Evolutionary conservation across 2,797 vertebrate species (phyloP), one percentile per base, ranked within the genome.

Genomic region (Bovichtus diacanthus): DNA sequence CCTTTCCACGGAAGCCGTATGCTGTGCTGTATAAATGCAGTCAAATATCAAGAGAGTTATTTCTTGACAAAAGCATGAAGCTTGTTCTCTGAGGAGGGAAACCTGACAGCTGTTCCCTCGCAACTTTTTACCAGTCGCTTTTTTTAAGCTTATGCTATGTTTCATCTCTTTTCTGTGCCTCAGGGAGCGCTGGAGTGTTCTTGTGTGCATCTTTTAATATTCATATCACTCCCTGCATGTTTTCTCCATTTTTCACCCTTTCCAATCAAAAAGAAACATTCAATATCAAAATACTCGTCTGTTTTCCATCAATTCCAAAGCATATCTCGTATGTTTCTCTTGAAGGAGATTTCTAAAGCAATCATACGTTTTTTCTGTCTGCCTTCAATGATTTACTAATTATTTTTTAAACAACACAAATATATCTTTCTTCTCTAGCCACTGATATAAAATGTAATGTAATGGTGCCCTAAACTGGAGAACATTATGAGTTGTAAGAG

Each of bases 401-500:
- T 65, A 59, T 47, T 56, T 75, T 34, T 16, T 25, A 8, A 49
- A 43, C 34, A 29, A 38, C 54, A 51, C 31, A 71, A 55, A 50
- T 62, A 80, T 55, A 74, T 65, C 5, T 53, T 65, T 66, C 41
- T 65, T 74, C 64, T 59, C 54, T 51, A 53, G 27, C 12, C 12
- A 39, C 39, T 78, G 69, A 73, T 73, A 70, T 68, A 23, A 74
- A 73, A 76, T 76, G 8, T 59, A 72, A 78, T 82, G 47, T n/a
- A n/a, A 41, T 53, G 18, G 11, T 29, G 39, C 53, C 2, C 8
- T 61, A 31, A 49, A 78, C 82, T 15, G 1, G 68, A 56, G 21
- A 74, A 73, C 23, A 54, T 66, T 75, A 77, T 53, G 63, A 75
- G 66, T 60, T 66, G 38, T 39, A 67, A 78, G 70, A 83, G 55